Conservation (phyloP, 2,888 invertebrate species). For the Dusona sp. region DNA sequence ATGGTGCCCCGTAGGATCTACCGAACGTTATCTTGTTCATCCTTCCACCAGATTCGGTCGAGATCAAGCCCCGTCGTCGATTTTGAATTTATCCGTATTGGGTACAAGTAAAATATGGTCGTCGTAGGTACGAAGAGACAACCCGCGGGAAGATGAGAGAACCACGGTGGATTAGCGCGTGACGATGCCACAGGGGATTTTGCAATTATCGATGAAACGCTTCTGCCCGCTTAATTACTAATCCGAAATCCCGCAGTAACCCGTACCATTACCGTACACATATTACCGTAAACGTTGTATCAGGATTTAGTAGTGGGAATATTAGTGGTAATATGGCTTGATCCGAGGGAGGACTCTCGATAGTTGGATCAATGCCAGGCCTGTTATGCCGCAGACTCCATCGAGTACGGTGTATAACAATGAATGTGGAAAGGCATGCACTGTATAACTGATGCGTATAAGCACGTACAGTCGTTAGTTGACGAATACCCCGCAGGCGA, state of each 20-base stretch:
- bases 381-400: conserved; percentile 21
- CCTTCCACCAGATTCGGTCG: not conserved
- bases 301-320: conserved; percentile 46
- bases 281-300: conserved; percentile 53
- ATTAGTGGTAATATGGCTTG: conserved; percentile 52
- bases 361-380: conserved; percentile 62
- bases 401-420: conserved; percentile 24
- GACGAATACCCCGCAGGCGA: conserved; percentile 48
- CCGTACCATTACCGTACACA: conserved; percentile 38
- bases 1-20: not conserved
- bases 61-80: not conserved
- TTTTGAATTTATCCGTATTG: not conserved
- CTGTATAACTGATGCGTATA: conserved; percentile 8
- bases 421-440: conserved; percentile 22
- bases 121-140: conserved; percentile 6
- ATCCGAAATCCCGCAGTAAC: conserved; percentile 54
- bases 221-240: conserved; percentile 57
- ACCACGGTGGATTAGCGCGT: conserved; percentile 24
- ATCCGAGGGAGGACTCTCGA: conserved; percentile 51
- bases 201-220: conserved; percentile 61
- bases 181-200: conserved; percentile 59
- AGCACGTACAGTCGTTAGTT: conserved; percentile 30
- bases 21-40: not conserved
- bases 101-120: conserved; percentile 4
- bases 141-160: conserved; percentile 23